Conservation (phyloP, 1,140 invertebrate species). For the Diorhabda sublineata region DNA sequence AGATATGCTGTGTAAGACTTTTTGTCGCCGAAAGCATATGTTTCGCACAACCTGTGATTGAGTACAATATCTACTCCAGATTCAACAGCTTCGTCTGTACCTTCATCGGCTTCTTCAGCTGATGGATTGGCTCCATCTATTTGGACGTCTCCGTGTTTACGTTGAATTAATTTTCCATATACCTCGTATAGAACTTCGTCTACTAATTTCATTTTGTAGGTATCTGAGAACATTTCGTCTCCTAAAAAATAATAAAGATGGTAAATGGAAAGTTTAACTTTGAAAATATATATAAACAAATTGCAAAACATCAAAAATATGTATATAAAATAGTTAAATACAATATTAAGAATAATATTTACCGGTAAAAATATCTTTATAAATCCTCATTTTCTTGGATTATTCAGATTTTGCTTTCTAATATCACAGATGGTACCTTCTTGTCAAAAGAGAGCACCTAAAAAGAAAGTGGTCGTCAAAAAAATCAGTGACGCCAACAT, state of each 20-base stretch:
- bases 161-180: conserved; percentile 76
- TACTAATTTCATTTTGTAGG: conserved; percentile 90
- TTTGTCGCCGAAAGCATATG: conserved; percentile 79
- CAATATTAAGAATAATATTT: conserved; percentile 44
- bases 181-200: conserved; percentile 95
- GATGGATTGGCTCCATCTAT: conserved; percentile 89
- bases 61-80: conserved; percentile 89
- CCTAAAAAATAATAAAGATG: conserved; percentile 57
- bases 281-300: neutral
- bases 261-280: neutral
- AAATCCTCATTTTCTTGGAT: conserved; percentile 89
- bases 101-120: conserved; percentile 85
- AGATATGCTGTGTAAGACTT: conserved; percentile 89
- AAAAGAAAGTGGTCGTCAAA: no score
- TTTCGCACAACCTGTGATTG: conserved; percentile 86
- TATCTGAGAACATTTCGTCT: conserved; percentile 97
- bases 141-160: conserved; percentile 73
- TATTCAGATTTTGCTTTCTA: conserved; percentile 37
- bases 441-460: no score
- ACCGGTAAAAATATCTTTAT: conserved; percentile 93
- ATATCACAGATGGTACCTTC: no score
- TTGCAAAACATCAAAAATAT: conserved; percentile 16
- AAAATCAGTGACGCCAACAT: no score
- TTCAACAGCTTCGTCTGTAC: conserved; percentile 68
- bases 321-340: neutral